phyloP scores from a whole-genome alignment of 2,113 vertebrate genomes.

The Hemicordylus capensis region DNA sequence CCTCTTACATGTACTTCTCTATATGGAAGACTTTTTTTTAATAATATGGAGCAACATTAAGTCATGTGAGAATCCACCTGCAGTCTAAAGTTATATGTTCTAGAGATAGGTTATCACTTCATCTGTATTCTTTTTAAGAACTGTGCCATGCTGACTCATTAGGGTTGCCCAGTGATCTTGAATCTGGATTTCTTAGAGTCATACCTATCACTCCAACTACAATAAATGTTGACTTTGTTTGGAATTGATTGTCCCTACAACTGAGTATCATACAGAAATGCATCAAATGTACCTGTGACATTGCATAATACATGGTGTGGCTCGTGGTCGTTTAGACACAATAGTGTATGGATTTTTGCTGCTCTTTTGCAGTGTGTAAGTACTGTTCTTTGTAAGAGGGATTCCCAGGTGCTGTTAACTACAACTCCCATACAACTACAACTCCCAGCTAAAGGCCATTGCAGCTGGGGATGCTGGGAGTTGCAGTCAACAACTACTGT shows the following conservation, averaged over 20 bases:
- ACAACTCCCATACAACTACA: no score
- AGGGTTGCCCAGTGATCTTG: not conserved
- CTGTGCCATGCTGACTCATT: not conserved
- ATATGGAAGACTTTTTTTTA: not conserved
- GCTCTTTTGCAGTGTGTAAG: not conserved
- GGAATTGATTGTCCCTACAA: not conserved
- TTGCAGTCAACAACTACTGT: no score
- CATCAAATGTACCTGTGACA: not conserved
- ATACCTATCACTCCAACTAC: not conserved
- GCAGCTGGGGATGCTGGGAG: no score
- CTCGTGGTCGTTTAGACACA: not conserved
- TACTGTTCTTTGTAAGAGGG: no score
- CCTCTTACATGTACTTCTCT: not conserved
- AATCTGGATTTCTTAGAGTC: not conserved
- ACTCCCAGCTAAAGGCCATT: no score
- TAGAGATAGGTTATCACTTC: not conserved
- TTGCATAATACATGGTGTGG: not conserved
- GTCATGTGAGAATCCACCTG: not conserved
- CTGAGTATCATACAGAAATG: not conserved
- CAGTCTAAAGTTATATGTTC: not conserved
- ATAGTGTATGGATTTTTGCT: not conserved
- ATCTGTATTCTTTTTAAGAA: not conserved
- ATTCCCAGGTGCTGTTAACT: no score
- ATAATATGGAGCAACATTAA: not conserved
- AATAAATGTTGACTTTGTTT: not conserved